Conservation (phyloP, 1,140 invertebrate genomes). For the Orchesella cincta region DNA sequence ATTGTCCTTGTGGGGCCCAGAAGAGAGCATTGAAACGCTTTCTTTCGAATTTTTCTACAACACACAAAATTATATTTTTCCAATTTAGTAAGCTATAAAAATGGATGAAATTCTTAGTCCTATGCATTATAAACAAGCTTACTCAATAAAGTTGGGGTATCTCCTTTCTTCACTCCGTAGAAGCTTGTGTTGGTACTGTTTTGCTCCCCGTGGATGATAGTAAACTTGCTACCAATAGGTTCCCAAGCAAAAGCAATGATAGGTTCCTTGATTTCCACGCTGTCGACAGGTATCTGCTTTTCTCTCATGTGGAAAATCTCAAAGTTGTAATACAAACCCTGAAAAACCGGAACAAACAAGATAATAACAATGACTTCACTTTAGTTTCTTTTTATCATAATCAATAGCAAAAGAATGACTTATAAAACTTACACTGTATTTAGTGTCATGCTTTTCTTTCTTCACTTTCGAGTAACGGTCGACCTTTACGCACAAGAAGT, state of each 20-base stretch:
- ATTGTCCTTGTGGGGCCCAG: constrained; percentile 95
- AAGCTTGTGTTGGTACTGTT: constrained; percentile 80
- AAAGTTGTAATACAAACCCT: constrained; percentile 98
- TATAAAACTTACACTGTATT: constrained; percentile 76
- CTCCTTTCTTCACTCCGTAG: constrained; percentile 85
- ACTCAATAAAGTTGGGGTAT: constrained; percentile 81
- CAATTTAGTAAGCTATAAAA: background rate
- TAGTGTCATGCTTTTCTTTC: constrained; percentile 80
- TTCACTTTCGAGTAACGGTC: constrained; percentile 94
- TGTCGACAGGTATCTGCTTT: constrained; percentile 97
- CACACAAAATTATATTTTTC: constrained; percentile 39
- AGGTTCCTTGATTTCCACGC: constrained; percentile 88
- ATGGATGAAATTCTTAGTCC: background rate
- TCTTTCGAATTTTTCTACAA: constrained; percentile 80
- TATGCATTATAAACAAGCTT: constrained; percentile 54
- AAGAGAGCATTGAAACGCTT: constrained; percentile 90
- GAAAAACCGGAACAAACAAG: constrained; percentile 49
- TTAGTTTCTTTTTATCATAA: constrained; percentile 39
- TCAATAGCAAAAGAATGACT: constrained; percentile 39
- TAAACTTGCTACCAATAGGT: constrained; percentile 92
- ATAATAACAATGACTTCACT: background rate
- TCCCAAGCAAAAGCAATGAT: constrained; percentile 99
- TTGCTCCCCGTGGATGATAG: constrained; percentile 91
- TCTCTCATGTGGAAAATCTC: constrained; percentile 98
- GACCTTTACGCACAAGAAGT: constrained; percentile 97